Evolutionary conservation across 1,140 invertebrate genomes (phyloP), one percentile per base, ranked within the genome.

Genomic region (Melipona quadrifasciata): DNA sequence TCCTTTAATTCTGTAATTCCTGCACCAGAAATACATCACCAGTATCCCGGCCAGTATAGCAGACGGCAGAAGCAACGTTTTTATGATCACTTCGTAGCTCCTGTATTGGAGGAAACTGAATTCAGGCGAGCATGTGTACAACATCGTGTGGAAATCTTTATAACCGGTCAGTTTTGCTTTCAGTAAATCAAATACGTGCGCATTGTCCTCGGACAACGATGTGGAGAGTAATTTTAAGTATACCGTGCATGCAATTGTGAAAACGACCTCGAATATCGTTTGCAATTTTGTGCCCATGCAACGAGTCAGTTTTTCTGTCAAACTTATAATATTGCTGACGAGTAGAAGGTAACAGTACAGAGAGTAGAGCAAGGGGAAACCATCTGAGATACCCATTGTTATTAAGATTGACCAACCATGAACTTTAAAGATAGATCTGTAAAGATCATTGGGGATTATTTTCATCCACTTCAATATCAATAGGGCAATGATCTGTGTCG

Each of bases 41-140:
- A 95, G 92, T 11, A 95, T 75, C 1, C 95, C 91, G 16, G 94
- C 93, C 5, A 96, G 55, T 51, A 95, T 85, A 5, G 94, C 95
- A 14, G 95, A 93, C 0, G 96, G 97, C 10, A 97, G 91, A 0
- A 97, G 88, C 16, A 96, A 91, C 0, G 96, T 96, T 79, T 93
- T 91, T 0, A 92, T 93, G 47, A 97, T 92, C 64, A 95, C 95
- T 4, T 93, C 91, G 5, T 96, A 91, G 1, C 95, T 95, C 61
- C 93, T 95, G 51, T 95, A 94, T 2, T 95, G 96, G n/a, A 98
- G 91, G 91, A 98, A 98, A 89, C 98, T 97, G 94, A 98, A 98
- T 90, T 98, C 98, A 2, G 96, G 95, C 3, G 97, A 96, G 94
- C 98, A 98, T 0, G 97, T 98, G 87, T 98, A 98, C 19, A 98